Percentiles rank a stretch among this genome's conserved stretches.
These are phyloP conservation scores for Dorcus hopei DNA, from an alignment of 2,888 invertebrate species.

Conservation along the genomic window DNA sequence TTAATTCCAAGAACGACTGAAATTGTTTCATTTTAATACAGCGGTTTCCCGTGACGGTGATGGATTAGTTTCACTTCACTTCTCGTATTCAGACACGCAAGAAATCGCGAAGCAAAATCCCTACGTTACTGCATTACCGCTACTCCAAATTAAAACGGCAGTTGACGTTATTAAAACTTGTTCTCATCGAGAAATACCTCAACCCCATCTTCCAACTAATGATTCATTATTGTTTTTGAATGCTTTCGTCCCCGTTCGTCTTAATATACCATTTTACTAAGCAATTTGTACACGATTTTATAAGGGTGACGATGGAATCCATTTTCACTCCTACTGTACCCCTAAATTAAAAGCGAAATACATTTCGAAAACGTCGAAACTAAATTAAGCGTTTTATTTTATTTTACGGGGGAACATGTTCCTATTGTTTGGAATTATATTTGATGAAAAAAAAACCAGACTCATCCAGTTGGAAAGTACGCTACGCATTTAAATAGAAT, in stretches of 20 bases:
- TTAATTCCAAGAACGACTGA: conserved; percentile 34
- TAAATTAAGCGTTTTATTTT: too few species aligned
- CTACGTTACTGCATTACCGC: conserved; percentile 20
- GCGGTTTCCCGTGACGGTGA: conserved; percentile 42
- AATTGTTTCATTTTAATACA: conserved; percentile 42
- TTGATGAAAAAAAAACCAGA: too few species aligned
- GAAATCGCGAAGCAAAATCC: conserved; percentile 29
- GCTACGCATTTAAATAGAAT: too few species aligned
- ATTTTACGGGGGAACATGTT: too few species aligned
- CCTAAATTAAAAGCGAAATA: too few species aligned
- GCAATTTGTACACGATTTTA: too few species aligned
- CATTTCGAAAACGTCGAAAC: too few species aligned
- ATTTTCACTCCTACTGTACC: too few species aligned
- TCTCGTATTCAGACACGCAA: conserved; percentile 35
- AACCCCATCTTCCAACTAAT: conserved; percentile 19
- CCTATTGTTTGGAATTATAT: too few species aligned
- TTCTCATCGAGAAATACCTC: conserved; percentile 15
- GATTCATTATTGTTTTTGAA: conserved; percentile 23
- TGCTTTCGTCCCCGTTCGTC: conserved; percentile 15
- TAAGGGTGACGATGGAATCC: too few species aligned
- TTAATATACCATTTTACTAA: not conserved
- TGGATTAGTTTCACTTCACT: conserved; percentile 41
- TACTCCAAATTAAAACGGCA: conserved; percentile 26
- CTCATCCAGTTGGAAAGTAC: too few species aligned
- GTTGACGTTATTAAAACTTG: conserved; percentile 24